Base-by-base conservation (phyloP, 2,888 invertebrate species). In the Euproctis similis region DNA sequence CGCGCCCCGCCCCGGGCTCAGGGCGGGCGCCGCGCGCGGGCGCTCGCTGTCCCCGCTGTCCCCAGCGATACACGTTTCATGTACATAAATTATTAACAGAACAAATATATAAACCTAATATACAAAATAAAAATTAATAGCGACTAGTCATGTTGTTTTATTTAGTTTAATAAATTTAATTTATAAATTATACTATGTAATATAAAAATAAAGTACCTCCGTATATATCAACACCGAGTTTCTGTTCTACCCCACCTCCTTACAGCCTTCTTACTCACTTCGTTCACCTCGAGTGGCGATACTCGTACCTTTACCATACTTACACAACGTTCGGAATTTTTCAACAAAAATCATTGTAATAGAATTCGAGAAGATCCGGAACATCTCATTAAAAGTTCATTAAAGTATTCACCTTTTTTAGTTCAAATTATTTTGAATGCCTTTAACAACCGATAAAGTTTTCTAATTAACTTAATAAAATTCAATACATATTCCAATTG, bases 1-100 rank as follows among this genome's bases (percentile, higher is more conserved):
- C 69, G 66, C 58, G 70, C 73, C 78, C 64, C 45, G 80, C 81
- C 81, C 82, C 80, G 80, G 74, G 60, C 77, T 74, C 73, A 46
- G 62, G 54, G 65, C 67, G 66, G 57, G 61, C 65, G 46, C 39
- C 53, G 56, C 70, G 71, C 72, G 72, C 76, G 75, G n/a, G n/a
- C n/a, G n/a, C n/a, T n/a, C n/a, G n/a, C n/a, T n/a, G n/a, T n/a
- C n/a, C n/a, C 77, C 63, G 63, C 50, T 41, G 38, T 26, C 35
- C 30, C 19, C 27, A 26, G 7, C 36, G n/a, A 8, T 32, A 14
- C 28, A 37, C 31, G 21, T 21, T 32, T 39, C 53, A 57, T 75
- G 72, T 76, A 76, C 59, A 75, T 76, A 77, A 64, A 64, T 59
- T 59, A 38, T 34, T 33, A 30, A 28, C 28, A 32, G 28, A 50